A percentile compares a stretch with the other conserved stretches of the same genome.
These are phyloP conservation scores for Oryzaephilus surinamensis DNA, from an alignment of 1,140 invertebrate genomes.

Conservation along the genomic window DNA sequence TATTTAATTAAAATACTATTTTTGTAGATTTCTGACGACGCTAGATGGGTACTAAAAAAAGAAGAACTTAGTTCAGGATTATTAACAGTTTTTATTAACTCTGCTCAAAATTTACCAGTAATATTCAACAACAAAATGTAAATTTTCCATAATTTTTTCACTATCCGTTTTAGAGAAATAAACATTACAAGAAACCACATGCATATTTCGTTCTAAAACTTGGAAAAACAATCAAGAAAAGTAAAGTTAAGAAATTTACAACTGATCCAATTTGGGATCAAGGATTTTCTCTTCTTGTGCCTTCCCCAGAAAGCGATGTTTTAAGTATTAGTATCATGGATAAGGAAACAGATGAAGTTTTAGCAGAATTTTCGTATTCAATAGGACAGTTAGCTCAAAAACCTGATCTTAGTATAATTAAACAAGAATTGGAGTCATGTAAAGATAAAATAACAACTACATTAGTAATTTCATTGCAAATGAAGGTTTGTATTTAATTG, in stretches of 20 bases:
- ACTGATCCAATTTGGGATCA: constrained; percentile 61
- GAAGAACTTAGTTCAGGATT: constrained; percentile 65
- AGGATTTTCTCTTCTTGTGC: constrained; percentile 80
- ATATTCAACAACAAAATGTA: constrained; percentile 33
- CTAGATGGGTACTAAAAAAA: constrained; percentile 57
- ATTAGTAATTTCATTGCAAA: constrained; percentile 42
- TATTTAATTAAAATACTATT: constrained; percentile 1
- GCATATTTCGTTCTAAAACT: constrained; percentile 59
- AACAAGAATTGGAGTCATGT: constrained; percentile 16
- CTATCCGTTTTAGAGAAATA: constrained; percentile 44
- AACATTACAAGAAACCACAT: constrained; percentile 57
- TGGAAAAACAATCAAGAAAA: constrained; percentile 57
- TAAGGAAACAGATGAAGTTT: constrained; percentile 17
- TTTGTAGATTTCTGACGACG: constrained; percentile 50
- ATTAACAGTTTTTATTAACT: constrained; percentile 79
- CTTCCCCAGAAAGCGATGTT: constrained; percentile 75
- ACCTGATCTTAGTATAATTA: constrained; percentile 21
- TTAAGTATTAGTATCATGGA: constrained; percentile 51
- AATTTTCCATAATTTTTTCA: not conserved
- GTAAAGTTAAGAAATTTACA: constrained; percentile 54
- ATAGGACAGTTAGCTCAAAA: constrained; percentile 15
- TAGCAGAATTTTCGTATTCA: constrained; percentile 20
- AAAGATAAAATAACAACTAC: constrained; percentile 58
- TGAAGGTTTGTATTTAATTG: not conserved
- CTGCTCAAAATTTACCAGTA: constrained; percentile 78